These are phyloP conservation scores for Dipodomys merriami DNA, from an alignment of 2,113 vertebrate species.

Conservation along the genomic window DNA sequence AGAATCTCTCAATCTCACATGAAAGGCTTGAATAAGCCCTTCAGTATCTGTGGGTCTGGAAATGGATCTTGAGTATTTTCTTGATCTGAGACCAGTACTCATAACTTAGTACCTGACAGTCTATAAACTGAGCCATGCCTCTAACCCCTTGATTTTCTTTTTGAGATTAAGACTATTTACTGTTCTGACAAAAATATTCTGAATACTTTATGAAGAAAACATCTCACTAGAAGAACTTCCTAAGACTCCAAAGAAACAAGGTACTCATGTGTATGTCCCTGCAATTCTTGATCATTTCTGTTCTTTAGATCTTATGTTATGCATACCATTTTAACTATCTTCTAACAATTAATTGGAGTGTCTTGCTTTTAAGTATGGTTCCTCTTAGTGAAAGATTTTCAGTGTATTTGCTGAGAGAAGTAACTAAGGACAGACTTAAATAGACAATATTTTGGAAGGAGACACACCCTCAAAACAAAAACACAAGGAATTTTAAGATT, in stretches of 20 bases:
- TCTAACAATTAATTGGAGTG: not conserved
- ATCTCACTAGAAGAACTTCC: slow-evolving; percentile 12
- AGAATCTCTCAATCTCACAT: not conserved
- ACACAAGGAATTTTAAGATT: not conserved
- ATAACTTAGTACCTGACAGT: too few species aligned
- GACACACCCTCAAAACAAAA: not conserved
- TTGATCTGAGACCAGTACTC: too few species aligned
- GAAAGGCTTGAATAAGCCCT: not conserved
- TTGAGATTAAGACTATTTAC: not conserved
- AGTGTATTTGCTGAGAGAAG: slow-evolving; percentile 22
- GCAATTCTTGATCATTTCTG: not conserved
- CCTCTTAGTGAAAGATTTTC: not conserved
- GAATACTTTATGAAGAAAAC: slow-evolving; percentile 45
- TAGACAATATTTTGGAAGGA: not conserved
- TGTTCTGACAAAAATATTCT: slow-evolving; percentile 35
- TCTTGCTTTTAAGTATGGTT: not conserved
- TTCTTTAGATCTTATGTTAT: not conserved
- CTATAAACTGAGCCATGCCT: too few species aligned
- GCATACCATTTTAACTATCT: not conserved
- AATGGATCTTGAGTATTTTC: not conserved
- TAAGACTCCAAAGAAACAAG: not conserved
- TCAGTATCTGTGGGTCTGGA: not conserved
- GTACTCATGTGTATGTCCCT: not conserved
- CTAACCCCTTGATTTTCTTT: not conserved
- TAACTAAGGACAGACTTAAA: not conserved